phyloP scores from a whole-genome alignment of 2,113 vertebrate genomes.

The Pseudopodoces humilis region DNA sequence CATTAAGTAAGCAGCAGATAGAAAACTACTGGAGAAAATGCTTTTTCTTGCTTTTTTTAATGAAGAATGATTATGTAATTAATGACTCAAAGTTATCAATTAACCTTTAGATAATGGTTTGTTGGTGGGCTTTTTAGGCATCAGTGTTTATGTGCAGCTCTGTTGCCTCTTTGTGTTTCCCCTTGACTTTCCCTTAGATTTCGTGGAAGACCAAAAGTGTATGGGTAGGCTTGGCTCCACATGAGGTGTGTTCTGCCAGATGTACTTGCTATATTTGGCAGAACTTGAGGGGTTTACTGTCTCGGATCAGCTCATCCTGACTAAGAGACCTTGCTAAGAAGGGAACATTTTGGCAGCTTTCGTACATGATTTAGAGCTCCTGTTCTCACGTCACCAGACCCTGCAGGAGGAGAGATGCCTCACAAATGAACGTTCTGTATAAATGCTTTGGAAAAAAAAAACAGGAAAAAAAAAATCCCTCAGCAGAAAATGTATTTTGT shows the following conservation, averaged over 20 bases:
- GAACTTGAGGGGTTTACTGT: slow-evolving; percentile 35
- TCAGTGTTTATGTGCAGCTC: neutral
- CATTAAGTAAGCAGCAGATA: neutral
- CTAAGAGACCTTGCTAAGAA: slow-evolving; percentile 24
- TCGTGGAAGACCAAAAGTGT: neutral
- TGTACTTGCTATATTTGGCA: slow-evolving; percentile 48
- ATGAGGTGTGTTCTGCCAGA: slow-evolving; percentile 39
- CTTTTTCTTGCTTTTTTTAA: neutral
- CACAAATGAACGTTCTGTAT: neutral
- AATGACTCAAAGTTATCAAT: neutral
- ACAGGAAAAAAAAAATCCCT: neutral
- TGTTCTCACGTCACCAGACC: neutral
- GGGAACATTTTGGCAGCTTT: slow-evolving; percentile 57
- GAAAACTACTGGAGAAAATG: neutral
- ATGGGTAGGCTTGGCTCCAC: slow-evolving; percentile 2
- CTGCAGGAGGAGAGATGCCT: slow-evolving; percentile 45
- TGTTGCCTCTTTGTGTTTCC: neutral
- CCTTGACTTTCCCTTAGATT: neutral
- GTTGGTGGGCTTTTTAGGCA: neutral
- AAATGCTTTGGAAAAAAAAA: neutral
- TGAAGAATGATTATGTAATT: neutral
- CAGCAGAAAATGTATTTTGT: neutral
- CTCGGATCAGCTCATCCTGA: slow-evolving; percentile 17
- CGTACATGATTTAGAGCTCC: neutral
- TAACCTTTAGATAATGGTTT: neutral